phyloP scores from a whole-genome alignment of 1,140 invertebrate species.

The Drosophila burlai region DNA sequence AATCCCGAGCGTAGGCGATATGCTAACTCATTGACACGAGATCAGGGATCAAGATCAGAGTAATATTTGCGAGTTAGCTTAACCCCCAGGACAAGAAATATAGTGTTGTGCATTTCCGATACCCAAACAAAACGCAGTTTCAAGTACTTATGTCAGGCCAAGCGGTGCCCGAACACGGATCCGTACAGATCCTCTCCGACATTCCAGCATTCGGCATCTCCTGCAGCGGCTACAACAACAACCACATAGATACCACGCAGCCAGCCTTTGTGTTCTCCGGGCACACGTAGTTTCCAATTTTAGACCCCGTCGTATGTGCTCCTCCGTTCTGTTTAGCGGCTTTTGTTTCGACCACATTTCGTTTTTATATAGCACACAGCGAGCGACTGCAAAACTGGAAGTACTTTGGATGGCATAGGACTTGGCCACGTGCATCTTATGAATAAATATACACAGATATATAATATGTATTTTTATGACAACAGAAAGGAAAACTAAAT shows the following conservation, averaged over 20 bases:
- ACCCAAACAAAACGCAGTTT: constrained; percentile 3
- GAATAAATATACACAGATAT: constrained; percentile 74
- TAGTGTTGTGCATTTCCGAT: constrained; percentile 47
- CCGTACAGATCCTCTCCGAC: constrained; percentile 24
- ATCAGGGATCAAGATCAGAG: constrained; percentile 49
- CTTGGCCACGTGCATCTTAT: constrained; percentile 75
- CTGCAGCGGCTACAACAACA: constrained; percentile 15
- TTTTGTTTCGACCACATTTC: constrained; percentile 52
- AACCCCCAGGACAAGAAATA: constrained; percentile 32
- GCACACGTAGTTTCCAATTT: constrained; percentile 37
- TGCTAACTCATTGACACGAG: constrained; percentile 46
- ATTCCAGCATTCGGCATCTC: constrained; percentile 57
- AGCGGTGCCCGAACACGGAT: constrained; percentile 18
- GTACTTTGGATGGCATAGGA: constrained; percentile 63
- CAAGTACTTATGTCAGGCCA: constrained; percentile 54
- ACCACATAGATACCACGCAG: constrained; percentile 57
- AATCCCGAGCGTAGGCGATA: constrained; percentile 56
- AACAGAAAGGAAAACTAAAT: constrained; percentile 23
- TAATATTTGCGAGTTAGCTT: constrained; percentile 42
- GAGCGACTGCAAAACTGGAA: constrained; percentile 46
- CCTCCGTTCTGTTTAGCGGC: constrained; percentile 54
- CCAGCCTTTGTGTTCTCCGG: constrained; percentile 67
- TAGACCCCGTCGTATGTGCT: constrained; percentile 30
- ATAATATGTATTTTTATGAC: constrained; percentile 80
- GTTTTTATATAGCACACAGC: constrained; percentile 38